Evolutionary conservation across 2,113 vertebrate genomes (phyloP).

Genomic region (Maccullochella peelii): DNA sequence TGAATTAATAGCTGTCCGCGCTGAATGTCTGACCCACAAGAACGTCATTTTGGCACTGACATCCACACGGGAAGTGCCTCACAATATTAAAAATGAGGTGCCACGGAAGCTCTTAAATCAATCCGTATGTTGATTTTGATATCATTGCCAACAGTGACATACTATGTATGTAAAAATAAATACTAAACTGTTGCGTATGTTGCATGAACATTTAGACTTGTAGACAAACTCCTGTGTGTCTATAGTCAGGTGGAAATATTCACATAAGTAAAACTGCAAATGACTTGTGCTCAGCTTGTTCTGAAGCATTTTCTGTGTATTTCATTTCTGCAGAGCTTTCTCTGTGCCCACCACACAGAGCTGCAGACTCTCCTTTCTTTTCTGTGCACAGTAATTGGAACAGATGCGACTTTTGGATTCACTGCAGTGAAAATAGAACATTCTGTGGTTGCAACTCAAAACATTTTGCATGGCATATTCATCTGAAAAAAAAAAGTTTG

Average conservation of each 20-base stretch:
- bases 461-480: conserved; percentile 42
- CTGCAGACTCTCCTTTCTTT: conserved; percentile 6
- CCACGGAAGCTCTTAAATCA: background rate
- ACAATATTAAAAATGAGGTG: background rate
- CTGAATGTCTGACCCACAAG: conserved; percentile 67
- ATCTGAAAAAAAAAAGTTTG: conserved; percentile 12
- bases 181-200: background rate
- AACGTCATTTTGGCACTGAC: conserved; percentile 50
- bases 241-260: conserved; percentile 50
- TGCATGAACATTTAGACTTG: conserved; percentile 2
- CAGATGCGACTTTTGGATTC: conserved; percentile 57
- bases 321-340: conserved; percentile 14
- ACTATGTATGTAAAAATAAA: background rate
- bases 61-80: conserved; percentile 31
- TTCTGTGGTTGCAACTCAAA: conserved; percentile 58
- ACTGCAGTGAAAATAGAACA: conserved; percentile 60
- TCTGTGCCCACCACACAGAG: conserved; percentile 7
- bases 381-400: conserved; percentile 37
- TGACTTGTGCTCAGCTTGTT: background rate
- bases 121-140: background rate
- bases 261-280: background rate
- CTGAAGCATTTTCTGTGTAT: background rate
- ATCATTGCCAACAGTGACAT: background rate
- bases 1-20: conserved; percentile 72
- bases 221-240: conserved; percentile 11